Evolutionary conservation across 2,113 vertebrate species (phyloP).

Genomic region (Planiliza haematocheilus): DNA sequence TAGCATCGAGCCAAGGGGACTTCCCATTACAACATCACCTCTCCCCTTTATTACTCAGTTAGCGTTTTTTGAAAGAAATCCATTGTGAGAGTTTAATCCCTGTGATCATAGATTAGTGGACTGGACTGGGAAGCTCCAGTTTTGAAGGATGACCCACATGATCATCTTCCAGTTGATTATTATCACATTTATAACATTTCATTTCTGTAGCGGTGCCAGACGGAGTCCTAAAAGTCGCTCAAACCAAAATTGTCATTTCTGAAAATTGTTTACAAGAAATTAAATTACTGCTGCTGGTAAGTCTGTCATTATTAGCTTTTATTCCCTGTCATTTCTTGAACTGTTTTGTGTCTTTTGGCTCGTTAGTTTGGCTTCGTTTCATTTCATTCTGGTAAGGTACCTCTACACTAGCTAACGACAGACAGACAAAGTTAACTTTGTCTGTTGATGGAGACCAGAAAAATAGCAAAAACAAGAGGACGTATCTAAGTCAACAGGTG

Average conservation of each 20-base stretch:
- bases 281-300: too few species aligned
- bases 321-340: not conserved
- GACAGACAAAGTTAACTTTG: too few species aligned
- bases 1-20: constrained; percentile 14
- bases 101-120: not conserved
- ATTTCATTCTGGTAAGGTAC: too few species aligned
- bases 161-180: not conserved
- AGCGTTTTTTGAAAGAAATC: constrained; percentile 24
- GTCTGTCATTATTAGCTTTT: not conserved
- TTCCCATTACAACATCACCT: constrained; percentile 12
- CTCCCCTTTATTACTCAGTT: constrained; percentile 2
- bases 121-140: not conserved
- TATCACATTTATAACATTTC: not conserved
- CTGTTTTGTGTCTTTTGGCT: not conserved
- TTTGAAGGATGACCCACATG: not conserved
- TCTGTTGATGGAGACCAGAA: too few species aligned
- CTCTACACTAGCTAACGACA: too few species aligned
- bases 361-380: too few species aligned
- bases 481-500: too few species aligned
- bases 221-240: not conserved
- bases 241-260: not conserved
- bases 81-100: not conserved
- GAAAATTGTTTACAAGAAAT: too few species aligned
- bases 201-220: not conserved
- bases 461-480: too few species aligned